Base-by-base conservation (phyloP, 2,888 invertebrate species). In the Athrips mouffetella region DNA sequence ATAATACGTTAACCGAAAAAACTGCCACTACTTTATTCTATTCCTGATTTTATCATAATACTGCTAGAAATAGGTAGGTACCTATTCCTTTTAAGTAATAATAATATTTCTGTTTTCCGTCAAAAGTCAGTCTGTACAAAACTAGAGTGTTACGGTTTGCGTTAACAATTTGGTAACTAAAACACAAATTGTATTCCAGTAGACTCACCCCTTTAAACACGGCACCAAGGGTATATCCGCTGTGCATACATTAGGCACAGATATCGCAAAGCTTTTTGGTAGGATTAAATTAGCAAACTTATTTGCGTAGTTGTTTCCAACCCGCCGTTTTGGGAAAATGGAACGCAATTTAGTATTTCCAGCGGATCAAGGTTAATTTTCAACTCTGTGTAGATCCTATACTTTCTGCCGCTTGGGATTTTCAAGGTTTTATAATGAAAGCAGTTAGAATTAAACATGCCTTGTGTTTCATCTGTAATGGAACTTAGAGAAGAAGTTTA, bases 181-280 rank as follows among this genome's bases (percentile, higher is more conserved):
- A n/a, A n/a, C 8, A 6, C 25, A 25, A 25, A 8, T 25, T 25
- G 15, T 13, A 13, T 2, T 5, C 35, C 2, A 71, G 67, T 60
- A 0, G 3, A 53, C 59, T 65, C 2, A 55, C 29, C 10, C 23
- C 29, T 47, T 21, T 27, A 52, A 52, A 79, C 70, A 58, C 47
- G 53, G 58, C 76, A 58, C 52, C 35, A 70, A 74, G 75, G 81
- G 79, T 76, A 75, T 64, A 73, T 78, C 79, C 77, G 70, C 61
- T 73, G 76, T 78, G 87, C 86, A 84, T 87, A 84, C 80, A 87
- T 87, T 87, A 86, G 66, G 63, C 73, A 69, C 80, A 85, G 86
- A 85, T 83, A 84, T 83, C 78, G 75, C 72, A 72, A 79, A 82
- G 78, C 79, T 86, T 84, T 84, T 81, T 72, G 72, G 69, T 66